Evolutionary conservation across 1,140 invertebrate species (phyloP).

Genomic region (Ceratosolen solmsi): DNA sequence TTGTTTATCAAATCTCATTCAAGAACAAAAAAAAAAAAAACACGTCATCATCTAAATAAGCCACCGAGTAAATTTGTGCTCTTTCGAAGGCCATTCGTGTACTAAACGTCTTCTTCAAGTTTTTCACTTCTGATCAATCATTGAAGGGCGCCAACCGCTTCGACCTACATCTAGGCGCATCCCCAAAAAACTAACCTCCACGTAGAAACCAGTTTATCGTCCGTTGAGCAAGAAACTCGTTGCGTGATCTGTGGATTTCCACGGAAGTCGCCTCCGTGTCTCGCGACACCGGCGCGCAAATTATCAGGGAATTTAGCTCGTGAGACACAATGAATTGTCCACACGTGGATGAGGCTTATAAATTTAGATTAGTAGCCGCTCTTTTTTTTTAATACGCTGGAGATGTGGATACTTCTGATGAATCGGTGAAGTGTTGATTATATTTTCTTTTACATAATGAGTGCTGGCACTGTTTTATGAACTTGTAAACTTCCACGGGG

Average conservation of each 20-base stretch:
- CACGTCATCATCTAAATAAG: too few species aligned
- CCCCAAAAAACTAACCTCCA: constrained; percentile 38
- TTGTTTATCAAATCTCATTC: too few species aligned
- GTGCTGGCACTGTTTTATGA: constrained; percentile 1
- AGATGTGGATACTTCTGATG: not conserved
- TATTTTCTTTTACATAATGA: constrained; percentile 17
- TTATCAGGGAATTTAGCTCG: constrained; percentile 29
- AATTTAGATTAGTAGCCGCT: constrained; percentile 28
- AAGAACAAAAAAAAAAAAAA: too few species aligned
- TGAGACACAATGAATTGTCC: not conserved
- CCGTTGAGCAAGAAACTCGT: constrained; percentile 27
- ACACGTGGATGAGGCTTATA: constrained; percentile 5
- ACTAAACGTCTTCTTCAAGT: not conserved
- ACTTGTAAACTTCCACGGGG: constrained; percentile 4
- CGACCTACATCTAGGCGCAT: constrained; percentile 37
- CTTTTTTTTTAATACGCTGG: not conserved
- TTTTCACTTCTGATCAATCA: not conserved
- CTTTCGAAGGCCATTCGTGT: not conserved
- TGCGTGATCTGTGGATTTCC: not conserved
- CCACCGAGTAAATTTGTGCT: too few species aligned
- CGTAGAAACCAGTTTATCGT: constrained; percentile 21
- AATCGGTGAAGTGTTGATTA: constrained; percentile 31
- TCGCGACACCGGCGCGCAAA: constrained; percentile 2
- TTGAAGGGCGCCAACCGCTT: not conserved
- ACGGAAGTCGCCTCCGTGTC: constrained; percentile 19